phyloP scores from a whole-genome alignment of 2,113 vertebrate species.

The Brevimyrus niger region DNA sequence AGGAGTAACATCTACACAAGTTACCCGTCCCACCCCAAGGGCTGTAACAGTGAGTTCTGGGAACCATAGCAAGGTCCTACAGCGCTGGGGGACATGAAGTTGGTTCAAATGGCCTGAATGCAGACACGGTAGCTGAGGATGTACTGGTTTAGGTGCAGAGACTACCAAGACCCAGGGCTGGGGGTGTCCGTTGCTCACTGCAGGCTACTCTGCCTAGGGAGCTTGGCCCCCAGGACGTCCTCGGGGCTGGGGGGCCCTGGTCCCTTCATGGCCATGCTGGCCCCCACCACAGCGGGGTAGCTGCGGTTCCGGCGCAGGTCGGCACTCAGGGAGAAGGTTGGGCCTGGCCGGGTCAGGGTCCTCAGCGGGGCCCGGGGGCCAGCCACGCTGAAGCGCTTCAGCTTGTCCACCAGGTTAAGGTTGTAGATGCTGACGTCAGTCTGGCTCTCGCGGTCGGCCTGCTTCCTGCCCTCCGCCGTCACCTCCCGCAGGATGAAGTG shows the following conservation, averaged over 20 bases:
- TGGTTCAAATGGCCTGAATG: not conserved
- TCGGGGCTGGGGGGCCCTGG: slow-evolving; percentile 72
- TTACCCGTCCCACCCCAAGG: not conserved
- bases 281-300: slow-evolving; percentile 92
- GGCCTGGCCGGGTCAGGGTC: slow-evolving; percentile 69
- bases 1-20: not conserved
- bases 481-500: slow-evolving; percentile 90
- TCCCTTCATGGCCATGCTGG: slow-evolving; percentile 96
- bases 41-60: not conserved
- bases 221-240: slow-evolving; percentile 67
- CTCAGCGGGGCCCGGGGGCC: slow-evolving; percentile 60
- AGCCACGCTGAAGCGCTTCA: slow-evolving; percentile 81
- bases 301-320: slow-evolving; percentile 88
- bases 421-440: slow-evolving; percentile 90
- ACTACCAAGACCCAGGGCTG: slow-evolving; percentile 46
- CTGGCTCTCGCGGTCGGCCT: slow-evolving; percentile 82
- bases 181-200: slow-evolving; percentile 45
- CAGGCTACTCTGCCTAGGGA: slow-evolving; percentile 69
- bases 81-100: not conserved
- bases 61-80: not conserved
- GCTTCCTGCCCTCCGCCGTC: slow-evolving; percentile 63
- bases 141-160: slow-evolving; percentile 60
- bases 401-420: slow-evolving; percentile 94
- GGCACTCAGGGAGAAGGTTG: slow-evolving; percentile 68
- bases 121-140: not conserved